Evolutionary conservation across 2,113 vertebrate species (phyloP).

Genomic region (Erythrolamprus reginae): DNA sequence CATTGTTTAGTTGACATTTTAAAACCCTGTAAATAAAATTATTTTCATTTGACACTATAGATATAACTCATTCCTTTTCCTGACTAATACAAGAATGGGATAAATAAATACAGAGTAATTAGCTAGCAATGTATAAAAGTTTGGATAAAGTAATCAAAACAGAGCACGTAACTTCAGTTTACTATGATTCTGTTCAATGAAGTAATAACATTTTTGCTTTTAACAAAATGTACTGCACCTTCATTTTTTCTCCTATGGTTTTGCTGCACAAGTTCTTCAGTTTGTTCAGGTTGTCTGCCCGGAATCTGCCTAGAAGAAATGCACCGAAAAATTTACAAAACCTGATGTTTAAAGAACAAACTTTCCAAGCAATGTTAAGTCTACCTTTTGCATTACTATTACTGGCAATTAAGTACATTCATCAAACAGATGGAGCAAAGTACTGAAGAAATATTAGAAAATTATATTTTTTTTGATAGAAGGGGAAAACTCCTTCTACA

Average conservation of each 20-base stretch:
- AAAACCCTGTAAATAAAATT: no score
- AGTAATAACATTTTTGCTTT: background rate
- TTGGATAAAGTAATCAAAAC: no score
- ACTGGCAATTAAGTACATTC: background rate
- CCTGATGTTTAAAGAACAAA: background rate
- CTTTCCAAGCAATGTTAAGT: background rate
- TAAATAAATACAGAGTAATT: no score
- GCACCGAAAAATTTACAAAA: background rate
- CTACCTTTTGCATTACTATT: background rate
- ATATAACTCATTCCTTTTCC: no score
- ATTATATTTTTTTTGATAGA: background rate
- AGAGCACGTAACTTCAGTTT: background rate
- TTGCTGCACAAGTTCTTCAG: conserved; percentile 97
- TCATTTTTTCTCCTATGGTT: conserved; percentile 97
- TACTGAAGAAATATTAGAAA: background rate
- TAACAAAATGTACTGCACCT: conserved; percentile 69
- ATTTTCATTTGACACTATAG: no score
- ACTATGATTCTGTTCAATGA: background rate
- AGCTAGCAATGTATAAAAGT: no score
- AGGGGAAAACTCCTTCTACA: background rate
- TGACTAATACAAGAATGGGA: no score
- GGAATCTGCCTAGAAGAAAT: conserved; percentile 83
- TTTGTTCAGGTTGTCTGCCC: conserved; percentile 93
- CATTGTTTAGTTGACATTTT: no score
- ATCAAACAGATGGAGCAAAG: background rate